phyloP scores from a whole-genome alignment of 2,797 vertebrate species.

The Ibycter americanus region DNA sequence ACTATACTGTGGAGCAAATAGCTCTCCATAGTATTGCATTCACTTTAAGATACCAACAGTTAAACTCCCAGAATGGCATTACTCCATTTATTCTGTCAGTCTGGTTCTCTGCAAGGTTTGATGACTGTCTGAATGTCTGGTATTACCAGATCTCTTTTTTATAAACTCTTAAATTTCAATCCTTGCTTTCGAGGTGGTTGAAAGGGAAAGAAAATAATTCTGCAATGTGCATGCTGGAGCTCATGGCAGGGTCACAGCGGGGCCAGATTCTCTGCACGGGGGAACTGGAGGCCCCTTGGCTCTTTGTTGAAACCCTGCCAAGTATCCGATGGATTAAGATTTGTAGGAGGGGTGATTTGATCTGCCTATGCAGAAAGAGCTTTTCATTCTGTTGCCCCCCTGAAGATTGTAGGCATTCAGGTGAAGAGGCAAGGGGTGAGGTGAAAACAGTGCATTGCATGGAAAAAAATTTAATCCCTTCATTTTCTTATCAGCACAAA shows the following conservation, averaged over 20 bases:
- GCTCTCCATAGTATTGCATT: background rate
- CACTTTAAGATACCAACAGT: background rate
- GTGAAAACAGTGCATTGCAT: background rate
- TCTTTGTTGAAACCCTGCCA: slow-evolving; percentile 61
- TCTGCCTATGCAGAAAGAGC: slow-evolving; percentile 8
- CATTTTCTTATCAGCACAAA: background rate
- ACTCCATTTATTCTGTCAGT: background rate
- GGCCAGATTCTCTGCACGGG: slow-evolving; percentile 36
- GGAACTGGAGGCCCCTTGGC: background rate
- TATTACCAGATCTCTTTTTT: slow-evolving; percentile 5
- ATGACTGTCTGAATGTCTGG: background rate
- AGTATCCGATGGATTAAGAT: slow-evolving; percentile 33
- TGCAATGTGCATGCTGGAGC: background rate
- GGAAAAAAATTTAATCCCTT: background rate
- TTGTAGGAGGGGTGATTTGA: slow-evolving; percentile 13
- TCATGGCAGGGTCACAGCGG: slow-evolving; percentile 19
- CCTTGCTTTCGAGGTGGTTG: background rate
- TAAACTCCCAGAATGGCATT: background rate
- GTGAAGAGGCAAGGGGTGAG: background rate
- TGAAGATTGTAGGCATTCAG: slow-evolving; percentile 1
- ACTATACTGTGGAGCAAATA: background rate
- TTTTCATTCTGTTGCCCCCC: background rate
- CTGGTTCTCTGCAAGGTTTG: background rate
- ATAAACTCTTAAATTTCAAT: background rate
- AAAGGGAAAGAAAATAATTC: slow-evolving; percentile 10